Conservation (phyloP, 2,888 invertebrate species). For the Nomada fabriciana region DNA sequence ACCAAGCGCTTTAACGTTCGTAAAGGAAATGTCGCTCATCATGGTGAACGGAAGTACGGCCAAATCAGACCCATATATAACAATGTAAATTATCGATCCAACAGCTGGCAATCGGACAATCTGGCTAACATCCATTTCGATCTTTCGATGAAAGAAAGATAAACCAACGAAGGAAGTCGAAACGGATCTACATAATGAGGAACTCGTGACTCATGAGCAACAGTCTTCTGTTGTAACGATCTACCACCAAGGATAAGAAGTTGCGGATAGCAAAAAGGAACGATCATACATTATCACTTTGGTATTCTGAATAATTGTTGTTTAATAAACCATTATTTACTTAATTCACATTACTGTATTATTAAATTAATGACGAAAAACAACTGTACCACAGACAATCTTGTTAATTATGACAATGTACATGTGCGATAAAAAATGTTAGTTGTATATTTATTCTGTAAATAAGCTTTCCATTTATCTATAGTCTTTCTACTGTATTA, state of each 20-base stretch:
- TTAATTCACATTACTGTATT: slow-evolving; percentile 28
- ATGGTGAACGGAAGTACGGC: slow-evolving; percentile 66
- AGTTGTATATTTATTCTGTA: slow-evolving; percentile 10
- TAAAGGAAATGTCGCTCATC: slow-evolving; percentile 69
- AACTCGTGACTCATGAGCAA: slow-evolving; percentile 55
- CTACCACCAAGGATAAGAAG: slow-evolving; percentile 48
- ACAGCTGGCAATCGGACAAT: slow-evolving; percentile 64
- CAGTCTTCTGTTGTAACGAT: slow-evolving; percentile 61
- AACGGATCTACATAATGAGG: slow-evolving; percentile 49
- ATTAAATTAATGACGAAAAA: slow-evolving; percentile 41
- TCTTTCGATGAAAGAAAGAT: slow-evolving; percentile 56
- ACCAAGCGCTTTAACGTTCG: slow-evolving; percentile 68
- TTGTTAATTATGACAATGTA: slow-evolving; percentile 13
- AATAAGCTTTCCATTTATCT: slow-evolving; percentile 1
- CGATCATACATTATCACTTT: slow-evolving; percentile 12
- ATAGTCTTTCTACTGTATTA: background rate
- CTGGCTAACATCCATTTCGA: slow-evolving; percentile 23
- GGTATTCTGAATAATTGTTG: slow-evolving; percentile 28
- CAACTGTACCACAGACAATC: slow-evolving; percentile 29
- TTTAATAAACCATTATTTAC: slow-evolving; percentile 38
- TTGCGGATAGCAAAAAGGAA: background rate
- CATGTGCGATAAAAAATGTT: slow-evolving; percentile 26
- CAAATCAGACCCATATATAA: slow-evolving; percentile 64
- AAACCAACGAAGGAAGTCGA: slow-evolving; percentile 61
- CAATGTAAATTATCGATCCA: slow-evolving; percentile 60